A percentile compares a stretch with the other conserved stretches of the same genome.
Conservation (phyloP, 2,113 vertebrate species). For the Ctenodactylus gundi region DNA sequence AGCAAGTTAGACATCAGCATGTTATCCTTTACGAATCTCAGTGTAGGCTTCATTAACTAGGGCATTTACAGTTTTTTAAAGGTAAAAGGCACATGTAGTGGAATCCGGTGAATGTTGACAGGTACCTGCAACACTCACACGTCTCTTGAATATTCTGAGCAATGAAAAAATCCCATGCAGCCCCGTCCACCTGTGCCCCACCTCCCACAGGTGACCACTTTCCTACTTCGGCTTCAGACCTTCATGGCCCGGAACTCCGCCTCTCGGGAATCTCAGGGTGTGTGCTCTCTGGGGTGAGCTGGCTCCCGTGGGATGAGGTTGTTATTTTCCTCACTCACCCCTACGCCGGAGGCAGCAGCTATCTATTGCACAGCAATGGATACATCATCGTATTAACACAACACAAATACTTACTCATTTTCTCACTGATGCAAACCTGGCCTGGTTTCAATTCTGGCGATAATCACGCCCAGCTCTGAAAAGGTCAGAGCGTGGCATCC, state of each 20-base stretch:
- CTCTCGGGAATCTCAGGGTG: not conserved
- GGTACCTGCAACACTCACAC: not conserved
- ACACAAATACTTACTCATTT: not conserved
- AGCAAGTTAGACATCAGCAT: not conserved
- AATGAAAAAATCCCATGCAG: not conserved
- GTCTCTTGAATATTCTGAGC: not conserved
- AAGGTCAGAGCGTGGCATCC: not conserved
- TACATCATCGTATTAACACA: accelerated
- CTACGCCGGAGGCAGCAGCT: accelerated
- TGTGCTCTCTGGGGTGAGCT: not conserved
- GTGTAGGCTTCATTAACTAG: not conserved
- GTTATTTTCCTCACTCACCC: not conserved
- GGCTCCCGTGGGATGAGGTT: not conserved
- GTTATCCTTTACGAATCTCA: not conserved
- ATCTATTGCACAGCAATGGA: not conserved
- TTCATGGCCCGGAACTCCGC: not conserved
- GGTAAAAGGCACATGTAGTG: not conserved
- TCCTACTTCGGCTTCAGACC: not conserved
- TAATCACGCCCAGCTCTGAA: not conserved
- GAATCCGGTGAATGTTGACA: not conserved
- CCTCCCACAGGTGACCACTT: not conserved
- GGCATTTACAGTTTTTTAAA: not conserved
- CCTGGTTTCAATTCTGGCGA: not conserved
- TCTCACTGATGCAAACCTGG: too few species aligned
- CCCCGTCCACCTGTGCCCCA: too few species aligned